Conservation (phyloP, 2,113 vertebrate species). For the Malurus alboscapulatus region DNA sequence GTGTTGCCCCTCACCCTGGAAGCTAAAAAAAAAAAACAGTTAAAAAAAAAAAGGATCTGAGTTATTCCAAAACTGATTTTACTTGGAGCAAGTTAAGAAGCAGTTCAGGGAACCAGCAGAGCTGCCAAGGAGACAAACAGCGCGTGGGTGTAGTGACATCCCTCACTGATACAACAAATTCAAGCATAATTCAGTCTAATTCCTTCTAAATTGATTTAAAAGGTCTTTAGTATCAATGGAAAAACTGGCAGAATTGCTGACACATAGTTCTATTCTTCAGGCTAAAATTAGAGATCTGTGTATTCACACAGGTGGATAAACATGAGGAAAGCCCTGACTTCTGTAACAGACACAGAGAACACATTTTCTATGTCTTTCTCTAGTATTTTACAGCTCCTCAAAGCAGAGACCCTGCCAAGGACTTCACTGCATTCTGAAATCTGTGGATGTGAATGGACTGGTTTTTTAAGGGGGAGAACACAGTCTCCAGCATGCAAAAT, state of each 20-base stretch:
- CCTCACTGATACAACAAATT: neutral
- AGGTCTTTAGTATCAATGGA: neutral
- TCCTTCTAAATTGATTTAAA: neutral
- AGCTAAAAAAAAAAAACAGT: neutral
- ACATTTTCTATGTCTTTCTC: neutral
- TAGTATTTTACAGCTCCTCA: neutral
- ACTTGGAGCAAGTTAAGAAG: neutral
- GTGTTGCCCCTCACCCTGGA: neutral
- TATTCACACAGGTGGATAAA: neutral
- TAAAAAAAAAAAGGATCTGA: neutral
- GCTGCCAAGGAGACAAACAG: neutral
- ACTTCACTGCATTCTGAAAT: neutral
- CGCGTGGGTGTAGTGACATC: neutral
- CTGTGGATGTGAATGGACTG: neutral
- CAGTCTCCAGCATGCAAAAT: neutral
- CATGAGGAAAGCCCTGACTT: neutral
- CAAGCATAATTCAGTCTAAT: neutral
- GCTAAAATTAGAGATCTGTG: neutral
- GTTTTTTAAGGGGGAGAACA: neutral
- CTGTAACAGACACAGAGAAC: neutral
- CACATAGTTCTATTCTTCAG: neutral
- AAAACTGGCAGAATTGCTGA: neutral
- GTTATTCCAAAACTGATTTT: neutral
- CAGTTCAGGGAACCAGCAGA: neutral
- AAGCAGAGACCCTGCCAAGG: neutral